A percentile compares a stretch with the other conserved stretches of the same genome.
Conservation (phyloP, 2,797 vertebrate genomes). For the Acrossocheilus fasciatus region DNA sequence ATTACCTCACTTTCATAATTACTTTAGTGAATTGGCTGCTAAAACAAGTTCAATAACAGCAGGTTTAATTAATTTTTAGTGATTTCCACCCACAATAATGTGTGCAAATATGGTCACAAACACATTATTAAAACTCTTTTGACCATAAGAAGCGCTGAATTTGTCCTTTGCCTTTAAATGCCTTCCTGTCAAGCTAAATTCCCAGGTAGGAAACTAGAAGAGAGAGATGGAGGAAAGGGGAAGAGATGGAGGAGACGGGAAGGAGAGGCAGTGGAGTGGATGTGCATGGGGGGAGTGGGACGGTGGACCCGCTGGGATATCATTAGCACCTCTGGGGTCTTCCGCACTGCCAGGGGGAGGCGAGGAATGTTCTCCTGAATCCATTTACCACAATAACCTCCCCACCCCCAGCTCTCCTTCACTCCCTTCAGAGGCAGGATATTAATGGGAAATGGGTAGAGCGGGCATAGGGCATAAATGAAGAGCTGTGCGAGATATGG, state of each 20-base stretch:
- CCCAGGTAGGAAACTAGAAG: conserved; percentile 8
- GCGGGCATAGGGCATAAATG: conserved; percentile 40
- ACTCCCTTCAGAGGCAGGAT: conserved; percentile 40
- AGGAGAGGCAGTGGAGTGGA: conserved; percentile 39
- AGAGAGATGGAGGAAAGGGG: conserved; percentile 2
- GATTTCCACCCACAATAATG: neutral
- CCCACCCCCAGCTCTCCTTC: conserved; percentile 35
- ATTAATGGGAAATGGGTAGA: conserved; percentile 47
- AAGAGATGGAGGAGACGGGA: conserved; percentile 7
- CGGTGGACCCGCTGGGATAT: conserved; percentile 55
- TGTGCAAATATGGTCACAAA: neutral
- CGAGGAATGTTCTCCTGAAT: conserved; percentile 55
- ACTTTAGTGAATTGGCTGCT: neutral
- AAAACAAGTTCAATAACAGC: neutral
- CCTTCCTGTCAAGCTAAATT: conserved; percentile 29
- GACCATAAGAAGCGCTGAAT: neutral
- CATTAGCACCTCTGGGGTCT: conserved; percentile 61
- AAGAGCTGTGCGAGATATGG: conserved; percentile 38
- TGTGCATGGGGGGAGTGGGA: conserved; percentile 18
- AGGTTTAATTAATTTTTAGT: neutral
- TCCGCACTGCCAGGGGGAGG: conserved; percentile 48
- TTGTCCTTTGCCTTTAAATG: conserved; percentile 28
- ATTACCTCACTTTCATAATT: neutral
- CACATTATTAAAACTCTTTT: neutral
- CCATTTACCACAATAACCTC: conserved; percentile 51